A percentile compares a stretch with the other conserved stretches of the same genome.
phyloP scores from a whole-genome alignment of 2,113 vertebrate genomes.

The Gasterosteus aculeatus region DNA sequence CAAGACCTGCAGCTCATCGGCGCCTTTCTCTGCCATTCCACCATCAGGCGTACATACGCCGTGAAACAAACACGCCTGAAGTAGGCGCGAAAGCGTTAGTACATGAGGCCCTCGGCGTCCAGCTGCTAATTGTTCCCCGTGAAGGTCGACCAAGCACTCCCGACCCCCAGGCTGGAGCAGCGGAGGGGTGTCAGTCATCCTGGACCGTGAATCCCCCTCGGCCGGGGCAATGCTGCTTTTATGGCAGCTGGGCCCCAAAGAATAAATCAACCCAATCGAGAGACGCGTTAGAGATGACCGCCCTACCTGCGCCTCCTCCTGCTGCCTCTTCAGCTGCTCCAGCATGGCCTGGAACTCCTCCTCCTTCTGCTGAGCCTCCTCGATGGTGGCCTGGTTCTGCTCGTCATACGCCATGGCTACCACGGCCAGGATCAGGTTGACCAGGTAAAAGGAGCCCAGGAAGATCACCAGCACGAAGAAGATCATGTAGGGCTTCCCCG shows the following conservation, averaged over 20 bases:
- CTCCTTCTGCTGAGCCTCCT: constrained; percentile 95
- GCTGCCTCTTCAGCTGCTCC: constrained; percentile 95
- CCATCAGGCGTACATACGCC: no score
- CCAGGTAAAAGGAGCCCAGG: constrained; percentile 97
- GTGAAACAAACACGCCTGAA: no score
- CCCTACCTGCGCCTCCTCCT: constrained; percentile 94
- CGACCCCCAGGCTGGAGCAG: not conserved
- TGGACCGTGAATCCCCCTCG: constrained; percentile 4
- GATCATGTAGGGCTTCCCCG: constrained; percentile 98
- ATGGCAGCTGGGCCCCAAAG: constrained; percentile 5
- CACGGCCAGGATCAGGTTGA: constrained; percentile 97
- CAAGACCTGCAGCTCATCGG: no score
- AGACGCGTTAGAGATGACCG: not conserved
- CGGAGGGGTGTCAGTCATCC: constrained; percentile 32
- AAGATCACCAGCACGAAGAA: constrained; percentile 99
- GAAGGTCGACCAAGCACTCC: constrained; percentile 11
- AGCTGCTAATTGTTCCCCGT: constrained; percentile 7
- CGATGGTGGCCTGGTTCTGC: constrained; percentile 95
- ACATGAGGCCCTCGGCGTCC: not conserved
- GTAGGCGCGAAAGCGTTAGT: no score
- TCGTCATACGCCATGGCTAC: constrained; percentile 99
- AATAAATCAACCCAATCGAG: not conserved
- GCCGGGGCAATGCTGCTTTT: constrained; percentile 14
- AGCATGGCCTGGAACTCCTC: constrained; percentile 98
- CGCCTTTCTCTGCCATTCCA: no score